Base-by-base conservation (phyloP, 1,140 invertebrate species). In the Zaprionus kolodkinae region DNA sequence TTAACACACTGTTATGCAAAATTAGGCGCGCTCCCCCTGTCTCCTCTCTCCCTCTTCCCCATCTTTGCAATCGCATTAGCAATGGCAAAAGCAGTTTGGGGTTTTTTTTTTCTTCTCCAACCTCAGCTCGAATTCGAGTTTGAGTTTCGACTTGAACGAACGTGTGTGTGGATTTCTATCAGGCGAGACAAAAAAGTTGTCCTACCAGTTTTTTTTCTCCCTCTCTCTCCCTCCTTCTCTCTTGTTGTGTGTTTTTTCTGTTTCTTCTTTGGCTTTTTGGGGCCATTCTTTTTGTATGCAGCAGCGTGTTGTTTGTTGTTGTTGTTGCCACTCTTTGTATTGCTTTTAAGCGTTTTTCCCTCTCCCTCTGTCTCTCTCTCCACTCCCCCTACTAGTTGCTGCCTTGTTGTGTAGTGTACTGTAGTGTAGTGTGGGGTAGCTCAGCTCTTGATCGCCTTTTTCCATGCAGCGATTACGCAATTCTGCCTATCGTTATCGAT, bases 181-280 rank as follows among this genome's bases (percentile, higher is more conserved):
- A 82, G 76, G 74, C 77, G 74, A 82, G 72, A 82, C 13, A 73
- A 79, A 82, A 79, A 82, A 82, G 79, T 82, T 82, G 79, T 82
- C 74, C 72, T 79, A 79, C 79, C 77, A 79, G 77, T 82, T 82
- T 81, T 81, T 63, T 72, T 48, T 76, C 48, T 63, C 9, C 38
- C 64, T 62, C 36, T 25, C 38, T 40, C n/a, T n/a, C n/a, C n/a
- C n/a, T n/a, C n/a, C n/a, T n/a, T n/a, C n/a, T n/a, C n/a, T n/a
- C n/a, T n/a, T n/a, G n/a, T n/a, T n/a, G n/a, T n/a, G n/a, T 35
- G 15, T 59, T 70, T 63, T 67, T 77, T 56, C 66, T 76, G 69
- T 76, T 81, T 66, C 50, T 75, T 79, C 57, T 76, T 67, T 62
- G 72, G 67, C 67, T 76, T 73, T 78, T 78, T 74, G 70, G 76